Conservation (phyloP, 2,797 vertebrate genomes). For the Micropoecilia bifurca region DNA sequence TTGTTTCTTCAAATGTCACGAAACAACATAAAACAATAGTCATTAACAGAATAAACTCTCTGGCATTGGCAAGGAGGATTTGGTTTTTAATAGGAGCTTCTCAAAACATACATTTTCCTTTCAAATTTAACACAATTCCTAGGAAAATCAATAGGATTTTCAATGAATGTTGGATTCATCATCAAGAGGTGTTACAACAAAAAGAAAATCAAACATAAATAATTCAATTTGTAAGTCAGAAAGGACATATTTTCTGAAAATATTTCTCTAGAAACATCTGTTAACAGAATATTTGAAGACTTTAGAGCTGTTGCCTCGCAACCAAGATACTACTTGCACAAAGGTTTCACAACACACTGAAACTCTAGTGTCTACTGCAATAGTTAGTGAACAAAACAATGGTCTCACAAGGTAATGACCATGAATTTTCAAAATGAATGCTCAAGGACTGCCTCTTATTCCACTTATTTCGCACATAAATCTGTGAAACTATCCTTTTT, state of each 20-base stretch:
- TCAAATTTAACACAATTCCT: not conserved
- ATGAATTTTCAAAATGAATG: not conserved
- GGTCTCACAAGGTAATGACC: not conserved
- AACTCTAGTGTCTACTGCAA: not conserved
- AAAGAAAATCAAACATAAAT: not conserved
- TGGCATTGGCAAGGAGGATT: not conserved
- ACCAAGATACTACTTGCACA: not conserved
- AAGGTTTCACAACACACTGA: not conserved
- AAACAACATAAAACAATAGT: not conserved
- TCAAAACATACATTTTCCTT: not conserved
- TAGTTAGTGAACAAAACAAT: not conserved
- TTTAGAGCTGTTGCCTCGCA: not conserved
- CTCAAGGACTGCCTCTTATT: not conserved
- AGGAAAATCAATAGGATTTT: not conserved
- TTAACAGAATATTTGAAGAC: not conserved
- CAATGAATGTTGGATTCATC: not conserved
- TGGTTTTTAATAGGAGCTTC: not conserved
- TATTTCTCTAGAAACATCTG: not conserved
- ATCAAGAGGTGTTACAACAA: not conserved
- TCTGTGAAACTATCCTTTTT: not conserved
- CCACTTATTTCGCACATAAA: not conserved
- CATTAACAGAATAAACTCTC: not conserved
- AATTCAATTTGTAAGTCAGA: not conserved
- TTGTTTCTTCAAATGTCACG: not conserved
- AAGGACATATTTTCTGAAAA: not conserved